Evolutionary conservation across 2,113 vertebrate species (phyloP).

Genomic region (Sula dactylatra): DNA sequence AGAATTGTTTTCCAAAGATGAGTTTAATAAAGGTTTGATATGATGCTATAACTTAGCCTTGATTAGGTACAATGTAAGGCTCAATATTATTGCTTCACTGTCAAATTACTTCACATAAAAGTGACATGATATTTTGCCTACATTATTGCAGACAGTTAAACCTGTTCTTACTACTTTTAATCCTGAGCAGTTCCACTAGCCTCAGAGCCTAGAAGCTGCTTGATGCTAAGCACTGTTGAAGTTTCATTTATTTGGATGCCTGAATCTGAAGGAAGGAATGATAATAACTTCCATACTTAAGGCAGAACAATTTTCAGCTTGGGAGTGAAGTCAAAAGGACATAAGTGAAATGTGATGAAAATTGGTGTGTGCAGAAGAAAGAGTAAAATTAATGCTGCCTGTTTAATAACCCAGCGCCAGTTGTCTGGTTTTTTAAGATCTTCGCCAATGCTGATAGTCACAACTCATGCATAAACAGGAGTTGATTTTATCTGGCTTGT

Average conservation of each 20-base stretch:
- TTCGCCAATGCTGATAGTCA: neutral
- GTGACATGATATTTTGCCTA: neutral
- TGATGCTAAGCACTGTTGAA: conserved; percentile 14
- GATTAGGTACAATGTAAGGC: neutral
- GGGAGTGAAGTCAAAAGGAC: neutral
- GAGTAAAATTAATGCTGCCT: neutral
- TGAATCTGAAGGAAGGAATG: neutral
- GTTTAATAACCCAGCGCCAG: neutral
- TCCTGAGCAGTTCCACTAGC: neutral
- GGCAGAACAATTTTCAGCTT: conserved; percentile 9
- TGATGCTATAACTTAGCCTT: neutral
- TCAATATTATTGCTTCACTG: neutral
- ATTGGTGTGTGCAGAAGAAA: neutral
- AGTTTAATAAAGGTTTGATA: conserved; percentile 11
- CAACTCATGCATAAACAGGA: neutral
- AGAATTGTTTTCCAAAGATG: neutral
- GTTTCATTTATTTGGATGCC: conserved; percentile 15
- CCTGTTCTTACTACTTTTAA: neutral
- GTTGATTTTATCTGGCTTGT: neutral
- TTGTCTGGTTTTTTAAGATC: neutral
- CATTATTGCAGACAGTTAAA: neutral
- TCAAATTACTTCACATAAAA: neutral
- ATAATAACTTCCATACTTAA: neutral
- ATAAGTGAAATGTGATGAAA: neutral
- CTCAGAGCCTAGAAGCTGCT: neutral